These are phyloP conservation scores for Spondyliosoma cantharus DNA, from an alignment of 2,797 vertebrate genomes.

Conservation along the genomic window DNA sequence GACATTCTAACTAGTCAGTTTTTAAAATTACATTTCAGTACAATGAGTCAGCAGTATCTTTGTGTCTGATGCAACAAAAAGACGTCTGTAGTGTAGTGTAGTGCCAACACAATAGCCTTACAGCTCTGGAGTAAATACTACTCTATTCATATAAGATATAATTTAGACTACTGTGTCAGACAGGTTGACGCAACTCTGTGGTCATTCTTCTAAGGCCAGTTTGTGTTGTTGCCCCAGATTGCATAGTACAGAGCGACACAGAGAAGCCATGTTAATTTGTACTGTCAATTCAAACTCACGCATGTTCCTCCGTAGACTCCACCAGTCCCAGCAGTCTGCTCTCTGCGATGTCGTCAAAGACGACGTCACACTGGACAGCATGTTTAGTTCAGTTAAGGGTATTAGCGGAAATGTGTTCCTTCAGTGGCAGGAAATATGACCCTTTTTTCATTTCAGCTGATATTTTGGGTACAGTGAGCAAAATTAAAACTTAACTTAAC, in stretches of 20 bases:
- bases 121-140: constrained; percentile 5
- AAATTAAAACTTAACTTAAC: background rate
- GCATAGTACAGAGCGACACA: background rate
- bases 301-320: constrained; percentile 79
- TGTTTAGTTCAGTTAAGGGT: constrained; percentile 85
- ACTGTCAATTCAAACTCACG: constrained; percentile 79
- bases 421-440: background rate
- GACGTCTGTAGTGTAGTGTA: background rate
- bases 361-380: constrained; percentile 88
- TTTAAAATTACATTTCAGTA: background rate
- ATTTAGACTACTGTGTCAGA: constrained; percentile 7
- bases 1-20: background rate
- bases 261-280: background rate
- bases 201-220: background rate
- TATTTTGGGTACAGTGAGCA: background rate
- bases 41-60: background rate
- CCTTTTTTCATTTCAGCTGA: background rate
- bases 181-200: constrained; percentile 4
- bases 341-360: constrained; percentile 79
- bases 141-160: background rate
- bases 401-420: background rate
- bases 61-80: background rate
- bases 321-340: constrained; percentile 93
- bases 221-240: background rate
- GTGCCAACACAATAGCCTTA: background rate